phyloP scores from a whole-genome alignment of 2,888 invertebrate species.

The Oxytorus armatus region DNA sequence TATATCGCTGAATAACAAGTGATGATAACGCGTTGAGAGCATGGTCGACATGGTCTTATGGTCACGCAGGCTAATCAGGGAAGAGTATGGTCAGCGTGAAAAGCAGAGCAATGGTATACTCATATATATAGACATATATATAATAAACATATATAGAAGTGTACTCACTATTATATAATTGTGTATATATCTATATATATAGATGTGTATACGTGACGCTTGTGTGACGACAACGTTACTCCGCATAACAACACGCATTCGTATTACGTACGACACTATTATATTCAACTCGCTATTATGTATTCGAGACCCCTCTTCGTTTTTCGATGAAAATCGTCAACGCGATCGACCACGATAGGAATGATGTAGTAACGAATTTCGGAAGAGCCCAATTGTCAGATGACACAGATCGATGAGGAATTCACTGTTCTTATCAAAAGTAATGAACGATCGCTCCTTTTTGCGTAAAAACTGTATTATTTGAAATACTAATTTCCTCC shows the following conservation, averaged over 20 bases:
- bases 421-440: constrained; percentile 45
- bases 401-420: constrained; percentile 78
- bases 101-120: constrained; percentile 33
- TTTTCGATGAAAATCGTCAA: constrained; percentile 75
- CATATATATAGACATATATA: constrained; percentile 6
- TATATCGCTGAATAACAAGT: constrained; percentile 64
- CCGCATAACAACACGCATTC: constrained; percentile 63
- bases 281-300: constrained; percentile 51
- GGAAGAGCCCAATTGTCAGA: constrained; percentile 68
- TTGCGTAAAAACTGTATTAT: background rate
- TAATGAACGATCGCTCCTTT: constrained; percentile 13
- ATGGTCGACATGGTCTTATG: constrained; percentile 53
- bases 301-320: constrained; percentile 46
- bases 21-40: constrained; percentile 64
- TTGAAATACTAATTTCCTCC: constrained; percentile 3
- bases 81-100: constrained; percentile 62
- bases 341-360: constrained; percentile 73
- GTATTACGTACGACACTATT: constrained; percentile 43
- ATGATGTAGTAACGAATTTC: constrained; percentile 73
- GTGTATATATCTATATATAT: background rate
- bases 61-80: constrained; percentile 73
- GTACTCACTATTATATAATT: too few relatives aligned
- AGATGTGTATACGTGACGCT: constrained; percentile 8
- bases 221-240: constrained; percentile 61
- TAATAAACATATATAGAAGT: constrained; percentile 5